These are phyloP conservation scores for Chiloscyllium plagiosum DNA, from an alignment of 2,113 vertebrate genomes.

Conservation along the genomic window DNA sequence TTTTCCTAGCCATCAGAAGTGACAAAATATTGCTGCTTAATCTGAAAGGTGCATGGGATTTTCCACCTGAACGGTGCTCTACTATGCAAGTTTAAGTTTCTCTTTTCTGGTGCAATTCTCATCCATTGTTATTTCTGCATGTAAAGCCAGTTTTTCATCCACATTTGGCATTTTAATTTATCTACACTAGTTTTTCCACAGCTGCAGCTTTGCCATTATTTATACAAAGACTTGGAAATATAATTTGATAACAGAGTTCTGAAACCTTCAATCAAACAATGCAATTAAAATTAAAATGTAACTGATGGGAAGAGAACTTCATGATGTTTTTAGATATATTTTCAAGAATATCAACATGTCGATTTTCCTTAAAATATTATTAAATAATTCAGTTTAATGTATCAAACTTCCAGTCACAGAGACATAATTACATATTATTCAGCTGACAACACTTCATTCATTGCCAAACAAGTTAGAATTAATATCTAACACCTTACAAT, in stretches of 20 bases:
- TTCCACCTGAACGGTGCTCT: neutral
- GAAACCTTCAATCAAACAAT: neutral
- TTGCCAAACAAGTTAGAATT: neutral
- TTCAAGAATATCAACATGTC: neutral
- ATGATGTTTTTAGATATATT: neutral
- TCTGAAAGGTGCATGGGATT: neutral
- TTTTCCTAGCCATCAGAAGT: neutral
- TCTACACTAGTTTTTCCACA: neutral
- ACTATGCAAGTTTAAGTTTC: neutral
- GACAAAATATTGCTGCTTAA: neutral
- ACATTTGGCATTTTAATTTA: neutral
- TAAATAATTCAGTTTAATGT: neutral
- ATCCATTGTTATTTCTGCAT: neutral
- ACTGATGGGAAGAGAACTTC: neutral
- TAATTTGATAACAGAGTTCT: neutral
- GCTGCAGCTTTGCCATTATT: neutral
- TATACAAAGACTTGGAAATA: neutral
- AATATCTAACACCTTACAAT: neutral
- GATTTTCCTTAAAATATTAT: neutral
- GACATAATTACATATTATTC: constrained; percentile 4
- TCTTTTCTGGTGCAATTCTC: neutral
- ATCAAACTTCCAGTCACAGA: neutral
- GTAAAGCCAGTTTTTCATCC: neutral
- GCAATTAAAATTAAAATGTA: neutral
- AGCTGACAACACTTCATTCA: neutral